phyloP scores from a whole-genome alignment of 2,797 vertebrate genomes.

The Danio choprae region DNA sequence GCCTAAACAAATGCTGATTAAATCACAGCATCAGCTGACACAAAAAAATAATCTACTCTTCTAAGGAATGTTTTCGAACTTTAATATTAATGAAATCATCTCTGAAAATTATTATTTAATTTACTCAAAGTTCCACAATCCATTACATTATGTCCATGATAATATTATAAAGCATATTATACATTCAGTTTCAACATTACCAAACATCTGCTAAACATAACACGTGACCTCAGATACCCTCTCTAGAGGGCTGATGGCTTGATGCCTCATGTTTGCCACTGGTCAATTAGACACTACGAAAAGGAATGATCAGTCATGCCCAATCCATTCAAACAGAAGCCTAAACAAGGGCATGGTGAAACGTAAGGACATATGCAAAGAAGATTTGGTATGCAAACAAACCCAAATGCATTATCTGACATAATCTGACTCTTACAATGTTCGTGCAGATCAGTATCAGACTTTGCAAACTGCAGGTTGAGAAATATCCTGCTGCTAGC shows the following conservation, averaged over 20 bases:
- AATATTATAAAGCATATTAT: background rate
- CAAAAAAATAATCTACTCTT: no score
- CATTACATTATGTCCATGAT: background rate
- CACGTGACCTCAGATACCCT: background rate
- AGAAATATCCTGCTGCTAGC: slow-evolving; percentile 61
- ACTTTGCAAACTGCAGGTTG: slow-evolving; percentile 48
- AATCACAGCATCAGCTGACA: no score
- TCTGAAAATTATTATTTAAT: no score
- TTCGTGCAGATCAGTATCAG: slow-evolving; percentile 55
- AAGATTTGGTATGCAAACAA: slow-evolving; percentile 25
- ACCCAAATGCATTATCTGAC: background rate
- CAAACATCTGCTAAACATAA: slow-evolving; percentile 28
- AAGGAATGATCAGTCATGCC: slow-evolving; percentile 11
- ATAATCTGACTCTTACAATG: slow-evolving; percentile 35
- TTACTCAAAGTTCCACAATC: background rate
- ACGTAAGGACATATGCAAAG: background rate
- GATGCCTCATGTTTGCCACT: background rate
- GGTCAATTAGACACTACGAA: background rate
- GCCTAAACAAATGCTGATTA: no score
- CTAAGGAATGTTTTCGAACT: no score
- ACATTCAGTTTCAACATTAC: slow-evolving; percentile 11
- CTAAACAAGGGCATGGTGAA: background rate
- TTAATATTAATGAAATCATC: no score
- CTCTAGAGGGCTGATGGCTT: slow-evolving; percentile 4
- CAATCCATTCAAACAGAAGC: slow-evolving; percentile 20